Percentiles rank a stretch among this genome's conserved stretches.
Conservation (phyloP, 2,888 invertebrate genomes). For the Sesamia inferens region DNA sequence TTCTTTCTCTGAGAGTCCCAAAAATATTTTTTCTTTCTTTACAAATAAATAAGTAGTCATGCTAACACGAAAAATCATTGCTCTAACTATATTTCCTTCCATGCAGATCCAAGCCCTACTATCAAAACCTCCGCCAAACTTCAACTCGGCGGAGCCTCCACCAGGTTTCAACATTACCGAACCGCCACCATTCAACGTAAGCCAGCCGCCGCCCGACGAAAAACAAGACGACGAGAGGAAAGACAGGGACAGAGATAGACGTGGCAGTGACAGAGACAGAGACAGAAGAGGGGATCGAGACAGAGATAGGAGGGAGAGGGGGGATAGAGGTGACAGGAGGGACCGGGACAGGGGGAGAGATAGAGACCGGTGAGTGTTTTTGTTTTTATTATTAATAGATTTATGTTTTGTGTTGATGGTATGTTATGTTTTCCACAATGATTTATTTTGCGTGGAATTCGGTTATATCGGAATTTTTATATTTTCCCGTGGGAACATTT, state of each 20-base stretch:
- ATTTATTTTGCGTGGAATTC: too few relatives aligned
- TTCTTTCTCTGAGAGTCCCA: not conserved
- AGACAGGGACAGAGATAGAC: slow-evolving; percentile 73
- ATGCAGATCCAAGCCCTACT: slow-evolving; percentile 88
- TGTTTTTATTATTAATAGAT: not conserved
- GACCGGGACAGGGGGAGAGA: slow-evolving; percentile 49
- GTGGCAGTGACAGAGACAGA: slow-evolving; percentile 57
- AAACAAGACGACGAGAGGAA: slow-evolving; percentile 75
- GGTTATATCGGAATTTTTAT: too few relatives aligned
- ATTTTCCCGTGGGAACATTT: too few relatives aligned
- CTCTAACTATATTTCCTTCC: not conserved
- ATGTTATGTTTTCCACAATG: too few relatives aligned
- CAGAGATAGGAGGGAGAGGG: slow-evolving; percentile 52
- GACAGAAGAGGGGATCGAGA: slow-evolving; percentile 47
- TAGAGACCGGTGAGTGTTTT: slow-evolving; percentile 45
- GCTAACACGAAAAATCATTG: not conserved
- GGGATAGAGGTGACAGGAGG: slow-evolving; percentile 29
- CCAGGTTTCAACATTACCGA: slow-evolving; percentile 80
- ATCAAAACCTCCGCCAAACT: slow-evolving; percentile 86
- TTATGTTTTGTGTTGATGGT: not conserved
- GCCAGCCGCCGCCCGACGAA: slow-evolving; percentile 75
- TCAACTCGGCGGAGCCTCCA: slow-evolving; percentile 86
- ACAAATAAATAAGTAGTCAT: not conserved
- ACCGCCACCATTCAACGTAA: slow-evolving; percentile 75
- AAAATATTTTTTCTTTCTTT: not conserved